phyloP scores from a whole-genome alignment of 2,888 invertebrate species.

The Leucoma salicis region DNA sequence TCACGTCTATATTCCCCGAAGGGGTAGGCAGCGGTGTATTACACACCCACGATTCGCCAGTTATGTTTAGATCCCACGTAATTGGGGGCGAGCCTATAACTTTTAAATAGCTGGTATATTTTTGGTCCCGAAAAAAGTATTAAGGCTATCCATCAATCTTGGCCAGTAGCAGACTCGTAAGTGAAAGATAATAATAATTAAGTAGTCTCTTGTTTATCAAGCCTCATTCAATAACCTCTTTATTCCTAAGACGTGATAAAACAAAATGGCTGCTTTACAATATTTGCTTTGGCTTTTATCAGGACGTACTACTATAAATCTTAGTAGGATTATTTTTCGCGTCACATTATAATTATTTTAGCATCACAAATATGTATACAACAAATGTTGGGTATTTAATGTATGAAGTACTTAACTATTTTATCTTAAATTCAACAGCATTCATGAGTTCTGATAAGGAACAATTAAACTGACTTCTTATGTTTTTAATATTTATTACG shows the following conservation, averaged over 20 bases:
- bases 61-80: no score
- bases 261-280: constrained; percentile 11
- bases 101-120: no score
- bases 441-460: constrained; percentile 16
- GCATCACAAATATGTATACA: constrained; percentile 14
- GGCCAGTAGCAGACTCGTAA: no score
- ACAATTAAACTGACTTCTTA: constrained; percentile 21
- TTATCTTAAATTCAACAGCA: constrained; percentile 32
- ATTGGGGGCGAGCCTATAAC: no score
- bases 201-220: background rate
- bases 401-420: constrained; percentile 16
- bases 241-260: constrained; percentile 15
- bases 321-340: constrained; percentile 26
- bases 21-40: no score
- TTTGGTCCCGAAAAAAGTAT: no score
- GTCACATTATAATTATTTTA: constrained; percentile 20
- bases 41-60: no score
- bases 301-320: constrained; percentile 13
- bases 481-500: background rate
- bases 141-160: no score
- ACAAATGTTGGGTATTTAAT: constrained; percentile 2
- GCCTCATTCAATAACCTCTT: constrained; percentile 20
- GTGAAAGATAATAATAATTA: no score
- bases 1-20: no score
- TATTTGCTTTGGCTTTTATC: constrained; percentile 31